Percentiles rank a stretch among this genome's conserved stretches.
phyloP scores from a whole-genome alignment of 2,113 vertebrate genomes.

The Balaeniceps rex region DNA sequence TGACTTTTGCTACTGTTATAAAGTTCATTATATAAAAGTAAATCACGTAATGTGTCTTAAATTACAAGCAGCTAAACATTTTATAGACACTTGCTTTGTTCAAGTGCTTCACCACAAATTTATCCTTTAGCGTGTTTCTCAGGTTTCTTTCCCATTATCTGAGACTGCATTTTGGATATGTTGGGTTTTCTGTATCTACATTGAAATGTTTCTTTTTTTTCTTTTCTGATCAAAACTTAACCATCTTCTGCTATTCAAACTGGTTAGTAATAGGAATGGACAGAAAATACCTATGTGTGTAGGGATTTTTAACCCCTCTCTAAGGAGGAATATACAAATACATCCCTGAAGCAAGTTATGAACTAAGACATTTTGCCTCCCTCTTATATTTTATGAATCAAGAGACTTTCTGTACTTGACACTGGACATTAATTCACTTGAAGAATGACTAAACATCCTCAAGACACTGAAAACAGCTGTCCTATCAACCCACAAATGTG shows the following conservation, averaged over 20 bases:
- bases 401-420: not conserved
- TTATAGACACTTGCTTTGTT: not conserved
- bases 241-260: not conserved
- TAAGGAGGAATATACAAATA: not conserved
- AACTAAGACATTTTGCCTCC: not conserved
- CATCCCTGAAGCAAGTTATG: not conserved
- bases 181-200: not conserved
- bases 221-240: not conserved
- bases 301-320: not conserved
- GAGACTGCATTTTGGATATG: not conserved
- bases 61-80: not conserved
- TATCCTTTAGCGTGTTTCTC: not conserved
- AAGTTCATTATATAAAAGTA: not conserved
- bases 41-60: not conserved
- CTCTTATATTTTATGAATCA: not conserved
- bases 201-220: not conserved
- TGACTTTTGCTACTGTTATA: not conserved
- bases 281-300: not conserved
- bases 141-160: not conserved
- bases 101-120: not conserved
- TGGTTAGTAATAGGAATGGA: not conserved
- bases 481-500: not conserved
- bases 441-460: not conserved
- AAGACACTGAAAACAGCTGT: not conserved
- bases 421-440: not conserved